Evolutionary conservation across 1,140 invertebrate species (phyloP), one percentile per base, ranked within the genome.

Genomic region (Geopemphigus sp.): DNA sequence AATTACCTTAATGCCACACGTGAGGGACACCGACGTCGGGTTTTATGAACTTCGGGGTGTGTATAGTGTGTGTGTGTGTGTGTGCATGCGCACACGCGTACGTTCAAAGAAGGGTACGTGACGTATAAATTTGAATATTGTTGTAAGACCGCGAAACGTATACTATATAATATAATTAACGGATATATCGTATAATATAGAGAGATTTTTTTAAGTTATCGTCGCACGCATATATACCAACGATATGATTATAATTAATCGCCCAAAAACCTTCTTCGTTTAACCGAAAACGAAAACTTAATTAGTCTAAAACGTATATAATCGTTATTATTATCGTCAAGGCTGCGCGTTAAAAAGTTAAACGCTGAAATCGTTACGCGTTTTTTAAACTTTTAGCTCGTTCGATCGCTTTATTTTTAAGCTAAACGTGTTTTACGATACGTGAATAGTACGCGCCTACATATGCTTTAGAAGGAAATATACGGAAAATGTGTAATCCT

Each of bases 1-100:
- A 78, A 78, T 78, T 78, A 78, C 74, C 74, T 63, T 78, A 78
- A 78, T 78, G 54, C 74, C 17, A 29, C n/a, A n/a, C 17, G 26
- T 6, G n/a, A 17, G 19, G n/a, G 17, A 3, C 5, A 8, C 11
- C 53, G 6, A 22, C 39, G 59, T 29, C 24, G 56, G 24, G 47
- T 54, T 72, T 72, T 72, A 72, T 72, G 68, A 47, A 29, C 68
- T 4, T 72, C 50, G 50, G 50, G 47, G 24, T 72, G 68, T 53
- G 8, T 47, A 19, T 5, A 15, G 24, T 53, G 24, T 47, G 22
- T 5, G 32, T 45, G 22, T 5, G 32, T 39, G 32, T 39, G 32
- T n/a, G n/a, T n/a, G n/a, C n/a, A n/a, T n/a, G n/a, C n/a, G n/a
- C n/a, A n/a, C n/a, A n/a, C n/a, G n/a, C n/a, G n/a, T n/a, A n/a